Evolutionary conservation across 2,888 invertebrate genomes (phyloP), one percentile per base, ranked within the genome.

Genomic region (Abrostola triplasia): DNA sequence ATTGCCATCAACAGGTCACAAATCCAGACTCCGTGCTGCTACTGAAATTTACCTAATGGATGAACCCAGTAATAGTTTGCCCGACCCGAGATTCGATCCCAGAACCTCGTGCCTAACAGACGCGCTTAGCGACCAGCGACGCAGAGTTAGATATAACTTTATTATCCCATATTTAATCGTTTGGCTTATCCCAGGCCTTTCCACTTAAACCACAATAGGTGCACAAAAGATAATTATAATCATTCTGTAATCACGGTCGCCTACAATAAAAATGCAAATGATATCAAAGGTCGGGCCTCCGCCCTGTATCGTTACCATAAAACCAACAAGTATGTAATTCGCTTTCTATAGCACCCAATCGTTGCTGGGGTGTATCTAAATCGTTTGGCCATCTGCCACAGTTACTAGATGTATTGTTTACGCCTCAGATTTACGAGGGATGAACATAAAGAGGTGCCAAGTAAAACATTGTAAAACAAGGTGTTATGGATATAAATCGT

Each of bases 291-390:
- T 77, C 73, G 64, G 6, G 10, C n/a, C 41, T 13, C 24, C 38
- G 36, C 69, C 68, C 70, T 41, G 48, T 40, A 41, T 40, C 35
- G 51, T 13, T 47, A 37, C 60, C 42, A 78, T 80, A 77, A 80
- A 76, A 69, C 56, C 64, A 73, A 78, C 72, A 72, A 77, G 67
- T 77, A 69, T 79, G 72, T 81, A 82, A 83, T 83, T 78, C 70
- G 66, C 52, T 77, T 80, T 84, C 70, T 81, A 83, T 84, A 80
- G 84, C 73, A 72, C 76, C 76, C 79, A 80, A 83, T 81, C 74
- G 80, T 41, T 69, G 66, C 70, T 71, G 70, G 73, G 76, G 70
- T 71, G 69, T 67, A 56, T 58, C 77, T 76, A 61, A 84, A 86
- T 84, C 76, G 70, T 64, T 58, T 50, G 24, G 47, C 77, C 86